These are phyloP conservation scores for Scopus umbretta DNA, from an alignment of 2,113 vertebrate species.

Conservation along the genomic window DNA sequence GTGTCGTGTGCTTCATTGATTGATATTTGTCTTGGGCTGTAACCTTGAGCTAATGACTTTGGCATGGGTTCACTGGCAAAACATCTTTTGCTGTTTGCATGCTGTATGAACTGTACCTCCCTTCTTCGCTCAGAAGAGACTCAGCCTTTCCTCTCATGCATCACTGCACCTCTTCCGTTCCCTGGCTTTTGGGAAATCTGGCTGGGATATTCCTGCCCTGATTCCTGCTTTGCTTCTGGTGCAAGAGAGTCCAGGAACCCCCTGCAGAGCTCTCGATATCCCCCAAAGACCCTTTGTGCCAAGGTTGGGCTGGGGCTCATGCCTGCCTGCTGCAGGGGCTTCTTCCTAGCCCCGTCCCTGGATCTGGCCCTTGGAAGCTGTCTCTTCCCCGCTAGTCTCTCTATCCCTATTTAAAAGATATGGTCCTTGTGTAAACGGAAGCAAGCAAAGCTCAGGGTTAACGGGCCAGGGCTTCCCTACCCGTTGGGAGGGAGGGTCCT, in stretches of 20 bases:
- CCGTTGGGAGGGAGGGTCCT: neutral
- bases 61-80: neutral
- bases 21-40: neutral
- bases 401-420: neutral
- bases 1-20: neutral
- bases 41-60: neutral
- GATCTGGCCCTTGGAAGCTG: neutral
- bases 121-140: neutral
- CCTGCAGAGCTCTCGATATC: neutral
- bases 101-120: accelerated
- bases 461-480: neutral
- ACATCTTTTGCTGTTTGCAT: neutral
- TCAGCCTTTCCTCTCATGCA: neutral
- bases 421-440: neutral
- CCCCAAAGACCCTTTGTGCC: neutral
- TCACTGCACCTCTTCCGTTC: neutral
- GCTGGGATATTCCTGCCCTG: neutral
- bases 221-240: neutral
- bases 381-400: neutral
- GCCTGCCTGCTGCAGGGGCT: too few species aligned
- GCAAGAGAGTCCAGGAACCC: neutral
- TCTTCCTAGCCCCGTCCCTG: neutral
- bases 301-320: neutral
- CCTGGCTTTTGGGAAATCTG: neutral
- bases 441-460: neutral